Conservation (phyloP, 2,888 invertebrate genomes). For the Eupithecia subumbrata region DNA sequence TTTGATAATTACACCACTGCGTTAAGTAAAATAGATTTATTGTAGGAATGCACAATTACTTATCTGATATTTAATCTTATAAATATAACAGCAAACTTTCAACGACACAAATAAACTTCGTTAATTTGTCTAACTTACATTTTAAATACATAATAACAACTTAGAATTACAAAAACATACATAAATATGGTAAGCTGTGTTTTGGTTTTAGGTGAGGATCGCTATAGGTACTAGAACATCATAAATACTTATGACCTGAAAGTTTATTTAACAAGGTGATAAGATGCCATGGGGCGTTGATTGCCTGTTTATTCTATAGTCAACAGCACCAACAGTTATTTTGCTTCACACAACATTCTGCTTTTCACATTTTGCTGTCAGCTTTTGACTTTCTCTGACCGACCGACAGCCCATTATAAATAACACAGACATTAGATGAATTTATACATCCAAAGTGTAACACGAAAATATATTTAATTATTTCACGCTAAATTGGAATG, state of each 20-base stretch:
- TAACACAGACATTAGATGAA: not conserved
- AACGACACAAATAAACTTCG: slow-evolving; percentile 57
- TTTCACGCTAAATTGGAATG: slow-evolving; percentile 24
- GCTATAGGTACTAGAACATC: slow-evolving; percentile 65
- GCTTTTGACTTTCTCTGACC: not conserved
- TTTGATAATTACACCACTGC: slow-evolving; percentile 68
- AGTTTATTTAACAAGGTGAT: not conserved
- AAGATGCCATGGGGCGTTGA: slow-evolving; percentile 4
- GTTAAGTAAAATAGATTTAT: slow-evolving; percentile 71
- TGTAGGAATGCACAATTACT: slow-evolving; percentile 56
- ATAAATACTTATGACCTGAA: slow-evolving; percentile 23
- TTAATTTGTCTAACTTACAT: slow-evolving; percentile 78
- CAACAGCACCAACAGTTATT: not conserved
- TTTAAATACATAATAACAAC: slow-evolving; percentile 73
- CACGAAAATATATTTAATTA: slow-evolving; percentile 15
- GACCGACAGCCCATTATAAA: not conserved
- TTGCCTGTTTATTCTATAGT: not conserved
- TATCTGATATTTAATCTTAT: slow-evolving; percentile 64
- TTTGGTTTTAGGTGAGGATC: slow-evolving; percentile 83
- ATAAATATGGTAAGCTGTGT: slow-evolving; percentile 78
- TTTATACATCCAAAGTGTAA: slow-evolving; percentile 4
- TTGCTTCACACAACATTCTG: not conserved
- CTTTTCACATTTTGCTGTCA: not conserved
- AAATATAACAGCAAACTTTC: slow-evolving; percentile 78
- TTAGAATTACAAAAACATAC: slow-evolving; percentile 80